Conservation (phyloP, 2,113 vertebrate species). For the Seriola aureovittata region DNA sequence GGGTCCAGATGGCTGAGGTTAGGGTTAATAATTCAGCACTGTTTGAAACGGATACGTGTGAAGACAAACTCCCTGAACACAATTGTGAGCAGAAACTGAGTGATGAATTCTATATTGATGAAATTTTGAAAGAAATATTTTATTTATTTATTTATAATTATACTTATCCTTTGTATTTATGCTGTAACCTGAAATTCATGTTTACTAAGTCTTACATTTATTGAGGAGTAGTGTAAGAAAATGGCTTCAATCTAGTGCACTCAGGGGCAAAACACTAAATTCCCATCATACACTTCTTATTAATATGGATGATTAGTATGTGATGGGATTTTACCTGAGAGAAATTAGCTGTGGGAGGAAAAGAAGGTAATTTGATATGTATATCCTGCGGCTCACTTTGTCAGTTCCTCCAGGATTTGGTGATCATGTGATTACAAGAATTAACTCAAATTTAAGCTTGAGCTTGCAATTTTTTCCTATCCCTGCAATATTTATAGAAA, state of each 20-base stretch:
- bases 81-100: not conserved
- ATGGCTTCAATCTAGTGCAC: not conserved
- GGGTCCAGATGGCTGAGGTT: not conserved
- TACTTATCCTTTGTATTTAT: not conserved
- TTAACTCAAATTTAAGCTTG: constrained; percentile 4
- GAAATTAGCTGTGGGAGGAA: constrained; percentile 31
- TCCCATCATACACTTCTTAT: constrained; percentile 12
- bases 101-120: no score
- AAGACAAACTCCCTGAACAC: constrained; percentile 1
- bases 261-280: constrained; percentile 3
- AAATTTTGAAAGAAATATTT: no score
- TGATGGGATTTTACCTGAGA: constrained; percentile 49
- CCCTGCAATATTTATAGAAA: not conserved
- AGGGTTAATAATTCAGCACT: not conserved
- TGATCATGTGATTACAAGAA: constrained; percentile 22
- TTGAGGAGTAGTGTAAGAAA: not conserved
- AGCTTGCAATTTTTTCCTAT: not conserved
- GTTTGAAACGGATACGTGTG: not conserved
- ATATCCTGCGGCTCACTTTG: constrained; percentile 9
- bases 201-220: not conserved
- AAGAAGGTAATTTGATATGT: constrained; percentile 26
- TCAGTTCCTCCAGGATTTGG: constrained; percentile 14
- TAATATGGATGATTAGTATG: constrained; percentile 34
- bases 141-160: not conserved
- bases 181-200: not conserved